Evolutionary conservation across 1,140 invertebrate genomes (phyloP), one percentile per base, ranked within the genome.

Genomic region (Camponotus pennsylvanicus): DNA sequence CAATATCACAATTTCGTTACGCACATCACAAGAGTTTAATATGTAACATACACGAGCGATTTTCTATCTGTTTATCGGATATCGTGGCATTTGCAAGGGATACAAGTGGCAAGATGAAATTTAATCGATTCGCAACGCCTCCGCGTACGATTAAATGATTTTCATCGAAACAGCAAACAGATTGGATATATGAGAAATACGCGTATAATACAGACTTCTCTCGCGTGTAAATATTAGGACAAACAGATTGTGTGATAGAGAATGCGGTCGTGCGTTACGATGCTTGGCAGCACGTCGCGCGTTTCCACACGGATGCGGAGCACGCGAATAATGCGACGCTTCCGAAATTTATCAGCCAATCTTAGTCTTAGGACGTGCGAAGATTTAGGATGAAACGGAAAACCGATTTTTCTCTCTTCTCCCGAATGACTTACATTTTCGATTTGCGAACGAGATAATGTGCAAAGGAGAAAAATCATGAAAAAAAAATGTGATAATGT

Each of bases 181-280:
- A 61, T 45, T 45, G 42, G 2, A 45, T 45, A 11, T 45, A 45
- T 32, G 32, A 40, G 37, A 71, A 32, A 61, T 21, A 18, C 55
- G 52, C 37, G 32, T 57, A 27, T 27, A 21, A 73, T 49, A 34
- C 79, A 37, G 27, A 71, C 21, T 59, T 73, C 52, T 52, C 55
- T n/a, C 55, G 34, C 27, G 11, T 73, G 79, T 83, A 83, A 83
- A 83, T 83, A 83, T 83, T 83, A 75, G 79, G 69, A 34, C 13
- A 40, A 75, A 45, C 69, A 34, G 69, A 45, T 73, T 75, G 55
- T 7, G 27, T 21, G 15, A 45, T 34, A 34, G 27, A 75, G 40
- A 27, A 83, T 73, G 40, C 55, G 40, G 13, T 83, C 13, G 79
- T 40, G 75, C 79, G 40, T 63, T 73, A 69, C 55, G 75, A 45